A percentile compares a stretch with the other conserved stretches of the same genome.
These are phyloP conservation scores for Nephrocerus scutellatus DNA, from an alignment of 2,888 invertebrate species.

Conservation along the genomic window DNA sequence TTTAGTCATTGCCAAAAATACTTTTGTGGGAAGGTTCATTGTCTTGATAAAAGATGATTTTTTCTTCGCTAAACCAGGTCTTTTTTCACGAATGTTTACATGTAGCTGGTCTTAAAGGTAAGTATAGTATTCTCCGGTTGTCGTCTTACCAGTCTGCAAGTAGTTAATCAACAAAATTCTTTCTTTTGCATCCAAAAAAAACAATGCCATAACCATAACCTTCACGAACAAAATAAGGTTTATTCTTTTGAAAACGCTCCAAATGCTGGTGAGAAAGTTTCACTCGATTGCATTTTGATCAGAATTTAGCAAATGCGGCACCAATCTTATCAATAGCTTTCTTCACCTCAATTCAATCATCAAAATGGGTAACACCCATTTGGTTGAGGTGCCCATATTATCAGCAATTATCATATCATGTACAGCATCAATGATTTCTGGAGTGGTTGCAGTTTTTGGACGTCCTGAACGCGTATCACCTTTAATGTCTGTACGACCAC, in stretches of 20 bases:
- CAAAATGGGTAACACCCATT: neutral
- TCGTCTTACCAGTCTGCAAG: neutral
- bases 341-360: neutral
- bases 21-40: slow-evolving; percentile 3
- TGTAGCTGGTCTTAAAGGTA: neutral
- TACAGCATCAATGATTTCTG: neutral
- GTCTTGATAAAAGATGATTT: neutral
- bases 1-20: neutral
- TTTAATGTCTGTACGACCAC: neutral
- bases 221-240: neutral
- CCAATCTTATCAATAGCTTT: neutral
- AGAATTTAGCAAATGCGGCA: neutral
- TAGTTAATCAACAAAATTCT: neutral
- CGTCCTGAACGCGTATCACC: neutral
- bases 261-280: neutral
- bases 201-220: neutral
- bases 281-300: neutral
- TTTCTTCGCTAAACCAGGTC: neutral
- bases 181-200: neutral
- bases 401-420: neutral
- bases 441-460: neutral
- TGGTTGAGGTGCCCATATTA: neutral
- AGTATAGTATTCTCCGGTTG: neutral
- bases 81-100: neutral
- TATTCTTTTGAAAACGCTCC: neutral